phyloP scores from a whole-genome alignment of 2,797 vertebrate species.

The Champsocephalus gunnari region DNA sequence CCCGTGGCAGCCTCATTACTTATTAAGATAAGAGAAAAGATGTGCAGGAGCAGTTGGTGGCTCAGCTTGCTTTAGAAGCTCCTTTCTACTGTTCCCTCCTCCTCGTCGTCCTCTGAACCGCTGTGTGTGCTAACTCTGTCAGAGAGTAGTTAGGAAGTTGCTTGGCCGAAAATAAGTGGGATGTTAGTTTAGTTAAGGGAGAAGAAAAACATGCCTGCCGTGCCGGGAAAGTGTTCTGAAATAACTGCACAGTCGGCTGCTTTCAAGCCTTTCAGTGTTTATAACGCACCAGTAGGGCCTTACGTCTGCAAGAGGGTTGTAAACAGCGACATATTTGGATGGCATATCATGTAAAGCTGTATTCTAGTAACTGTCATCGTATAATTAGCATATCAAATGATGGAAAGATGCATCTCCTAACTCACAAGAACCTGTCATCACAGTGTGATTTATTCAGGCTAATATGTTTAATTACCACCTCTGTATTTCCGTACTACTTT shows the following conservation, averaged over 20 bases:
- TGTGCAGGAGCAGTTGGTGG: slow-evolving; percentile 90
- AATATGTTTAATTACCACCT: not conserved
- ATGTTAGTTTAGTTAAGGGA: slow-evolving; percentile 60
- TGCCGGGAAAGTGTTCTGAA: slow-evolving; percentile 37
- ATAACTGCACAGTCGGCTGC: slow-evolving; percentile 37
- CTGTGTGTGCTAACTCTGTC: slow-evolving; percentile 55
- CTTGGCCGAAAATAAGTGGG: slow-evolving; percentile 55
- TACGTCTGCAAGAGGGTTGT: slow-evolving; percentile 4
- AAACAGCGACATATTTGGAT: not conserved
- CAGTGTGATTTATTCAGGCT: not conserved
- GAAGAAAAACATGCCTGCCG: slow-evolving; percentile 41
- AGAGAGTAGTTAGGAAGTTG: slow-evolving; percentile 61
- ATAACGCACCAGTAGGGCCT: slow-evolving; percentile 10
- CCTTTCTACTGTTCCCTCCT: slow-evolving; percentile 66
- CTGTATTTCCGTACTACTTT: not conserved
- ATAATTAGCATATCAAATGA: not conserved
- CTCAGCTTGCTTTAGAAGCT: slow-evolving; percentile 90
- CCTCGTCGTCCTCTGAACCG: slow-evolving; percentile 37
- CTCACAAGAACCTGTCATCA: slow-evolving; percentile 1
- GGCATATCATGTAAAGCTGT: not conserved
- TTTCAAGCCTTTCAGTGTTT: slow-evolving; percentile 17
- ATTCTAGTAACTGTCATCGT: not conserved
- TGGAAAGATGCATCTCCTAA: not conserved
- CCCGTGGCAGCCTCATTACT: slow-evolving; percentile 99
- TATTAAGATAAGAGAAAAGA: slow-evolving; percentile 99